Base-by-base conservation (phyloP, 2,888 invertebrate genomes). In the Chrysina gloriosa region DNA sequence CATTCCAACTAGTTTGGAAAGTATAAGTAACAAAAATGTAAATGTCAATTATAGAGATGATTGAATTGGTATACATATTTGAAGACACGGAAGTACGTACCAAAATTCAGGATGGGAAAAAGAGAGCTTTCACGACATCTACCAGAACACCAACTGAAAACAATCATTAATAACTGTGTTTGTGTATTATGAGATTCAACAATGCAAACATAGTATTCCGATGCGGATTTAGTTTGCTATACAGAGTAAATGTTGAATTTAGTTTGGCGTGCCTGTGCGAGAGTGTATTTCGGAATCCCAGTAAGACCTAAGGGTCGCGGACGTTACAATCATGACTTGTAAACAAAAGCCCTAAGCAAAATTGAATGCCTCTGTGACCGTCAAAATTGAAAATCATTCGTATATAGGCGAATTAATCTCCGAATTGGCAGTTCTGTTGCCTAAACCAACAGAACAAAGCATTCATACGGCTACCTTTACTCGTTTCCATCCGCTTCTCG, bases 291-390 rank as follows among this genome's bases (percentile, higher is more conserved):
- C 56, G 64, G 66, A 68, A 69, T 64, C 48, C 50, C 21, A 29
- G 64, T 50, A 64, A 64, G 64, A 64, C 64, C 50, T 64, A 64
- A 50, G 64, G 64, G 61, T 61, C 64, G 25, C 48, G 25, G 34
- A 48, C 64, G 66, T 68, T 69, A 71, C 68, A 71, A 71, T 71
- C 71, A 70, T 66, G 71, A 71, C 66, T 71, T 69, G 71, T 71
- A 71, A 71, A 71, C 71, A 71, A 66, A 70, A 69, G 69, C 68
- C 68, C 67, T 27, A 56, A 50, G 69, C 65, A 65, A 47, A 64
- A 50, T 50, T 64, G 50, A 50, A 64, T 64, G 64, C 48, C 25
- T 52, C 64, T 64, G 64, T 50, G 67, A 67, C 70, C 70, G 64
- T 67, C 48, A 61, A 70, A 70, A 70, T 70, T 67, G 70, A 69